A percentile compares a stretch with the other conserved stretches of the same genome.
These are phyloP conservation scores for Clarias laeviceps DNA, from an alignment of 2,797 vertebrate species.

Conservation along the genomic window DNA sequence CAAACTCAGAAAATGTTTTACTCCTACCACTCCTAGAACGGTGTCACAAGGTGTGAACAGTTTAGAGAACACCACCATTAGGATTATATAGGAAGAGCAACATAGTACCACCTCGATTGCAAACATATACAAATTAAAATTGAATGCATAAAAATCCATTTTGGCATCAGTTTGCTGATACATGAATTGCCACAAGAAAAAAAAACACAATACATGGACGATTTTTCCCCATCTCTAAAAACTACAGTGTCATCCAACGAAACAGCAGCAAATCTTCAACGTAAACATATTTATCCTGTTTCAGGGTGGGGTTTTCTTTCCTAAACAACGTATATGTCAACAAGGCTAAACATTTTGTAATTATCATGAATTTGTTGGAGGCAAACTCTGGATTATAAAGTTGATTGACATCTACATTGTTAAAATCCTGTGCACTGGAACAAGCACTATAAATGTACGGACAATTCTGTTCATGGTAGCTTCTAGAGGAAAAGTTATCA, in stretches of 20 bases:
- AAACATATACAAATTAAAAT: no score
- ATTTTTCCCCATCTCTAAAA: no score
- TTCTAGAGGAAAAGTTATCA: conserved; percentile 25
- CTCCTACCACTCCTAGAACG: no score
- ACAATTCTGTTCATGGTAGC: conserved; percentile 29
- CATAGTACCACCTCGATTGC: no score
- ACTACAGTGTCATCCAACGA: neutral
- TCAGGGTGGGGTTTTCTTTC: neutral
- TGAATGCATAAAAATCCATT: no score
- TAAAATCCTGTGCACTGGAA: conserved; percentile 63
- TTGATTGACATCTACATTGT: conserved; percentile 55
- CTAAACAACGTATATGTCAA: neutral
- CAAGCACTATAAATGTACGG: conserved; percentile 62
- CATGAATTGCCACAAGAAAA: no score
- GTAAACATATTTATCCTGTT: neutral
- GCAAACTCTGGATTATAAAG: neutral
- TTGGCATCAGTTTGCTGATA: no score
- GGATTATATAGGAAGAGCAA: no score
- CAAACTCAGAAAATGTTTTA: no score
- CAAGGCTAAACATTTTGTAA: neutral
- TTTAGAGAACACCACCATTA: no score
- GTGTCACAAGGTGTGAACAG: no score
- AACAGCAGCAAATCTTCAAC: neutral
- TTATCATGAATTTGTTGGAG: neutral
- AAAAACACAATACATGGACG: no score